phyloP scores from a whole-genome alignment of 2,797 vertebrate species.

The Naso thynnoides region DNA sequence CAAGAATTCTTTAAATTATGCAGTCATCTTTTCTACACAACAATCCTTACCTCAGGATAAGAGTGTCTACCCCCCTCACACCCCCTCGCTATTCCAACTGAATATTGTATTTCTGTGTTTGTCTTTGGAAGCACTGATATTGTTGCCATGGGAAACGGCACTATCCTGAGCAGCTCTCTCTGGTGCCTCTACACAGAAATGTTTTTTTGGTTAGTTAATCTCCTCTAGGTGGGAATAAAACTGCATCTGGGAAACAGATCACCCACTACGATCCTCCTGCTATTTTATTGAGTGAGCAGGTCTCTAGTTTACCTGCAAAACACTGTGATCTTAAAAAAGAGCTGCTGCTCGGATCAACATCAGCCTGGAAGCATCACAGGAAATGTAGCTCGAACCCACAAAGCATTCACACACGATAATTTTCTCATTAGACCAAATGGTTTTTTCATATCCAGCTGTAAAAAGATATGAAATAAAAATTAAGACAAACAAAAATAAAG shows the following conservation, averaged over 20 bases:
- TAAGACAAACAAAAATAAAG: background rate
- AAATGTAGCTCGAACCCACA: background rate
- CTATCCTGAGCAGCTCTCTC: conserved; percentile 73
- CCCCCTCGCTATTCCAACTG: conserved; percentile 50
- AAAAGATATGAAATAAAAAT: background rate
- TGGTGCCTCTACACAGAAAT: conserved; percentile 67
- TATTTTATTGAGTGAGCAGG: conserved; percentile 60
- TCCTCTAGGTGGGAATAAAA: conserved; percentile 73
- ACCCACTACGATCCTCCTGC: conserved; percentile 66
- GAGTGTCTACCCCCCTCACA: conserved; percentile 48
- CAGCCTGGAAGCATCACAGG: background rate
- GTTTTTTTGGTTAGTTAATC: conserved; percentile 77
- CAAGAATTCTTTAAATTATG: conserved; percentile 2
- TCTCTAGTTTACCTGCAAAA: conserved; percentile 60
- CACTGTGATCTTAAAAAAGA: conserved; percentile 16
- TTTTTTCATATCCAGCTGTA: background rate
- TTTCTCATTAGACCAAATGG: background rate
- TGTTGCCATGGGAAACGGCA: conserved; percentile 82
- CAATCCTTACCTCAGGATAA: conserved; percentile 36
- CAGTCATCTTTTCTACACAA: conserved; percentile 29
- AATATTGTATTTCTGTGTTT: conserved; percentile 77
- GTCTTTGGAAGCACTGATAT: conserved; percentile 76
- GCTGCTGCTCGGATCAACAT: conserved; percentile 4
- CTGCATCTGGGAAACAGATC: conserved; percentile 72
- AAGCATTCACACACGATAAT: background rate